A percentile compares a stretch with the other conserved stretches of the same genome.
Evolutionary conservation across 92 coral and sea anemone species (phyloP).

Genomic region (Palythoa grandiflora): DNA sequence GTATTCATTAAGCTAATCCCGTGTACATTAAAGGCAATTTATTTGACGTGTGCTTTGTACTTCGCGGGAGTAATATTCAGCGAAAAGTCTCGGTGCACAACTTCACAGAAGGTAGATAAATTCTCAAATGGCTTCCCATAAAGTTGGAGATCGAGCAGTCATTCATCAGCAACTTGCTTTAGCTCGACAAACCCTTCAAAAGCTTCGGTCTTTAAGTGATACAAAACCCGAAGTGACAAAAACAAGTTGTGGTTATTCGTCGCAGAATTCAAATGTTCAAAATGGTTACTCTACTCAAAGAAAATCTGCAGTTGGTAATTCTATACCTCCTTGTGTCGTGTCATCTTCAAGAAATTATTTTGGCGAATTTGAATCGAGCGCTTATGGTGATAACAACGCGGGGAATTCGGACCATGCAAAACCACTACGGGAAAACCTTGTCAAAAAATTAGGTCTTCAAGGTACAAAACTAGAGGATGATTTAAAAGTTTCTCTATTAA

Average conservation of each 20-base stretch:
- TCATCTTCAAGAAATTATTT: background rate
- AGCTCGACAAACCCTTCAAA: constrained; percentile 78
- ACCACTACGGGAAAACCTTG: constrained; percentile 79
- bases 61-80: constrained; percentile 22
- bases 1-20: constrained; percentile 15
- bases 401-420: constrained; percentile 20
- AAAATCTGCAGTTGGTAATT: background rate
- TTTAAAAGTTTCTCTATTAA: constrained; percentile 75
- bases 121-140: constrained; percentile 55
- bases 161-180: constrained; percentile 77
- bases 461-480: constrained; percentile 87
- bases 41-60: constrained; percentile 17
- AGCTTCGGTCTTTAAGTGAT: constrained; percentile 69
- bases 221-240: constrained; percentile 41
- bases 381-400: background rate
- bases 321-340: background rate
- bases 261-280: constrained; percentile 18
- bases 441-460: constrained; percentile 74
- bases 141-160: constrained; percentile 65
- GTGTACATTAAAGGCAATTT: background rate
- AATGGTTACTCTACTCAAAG: constrained; percentile 2
- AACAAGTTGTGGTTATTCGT: constrained; percentile 19
- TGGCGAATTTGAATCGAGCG: background rate
- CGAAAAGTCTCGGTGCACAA: background rate
- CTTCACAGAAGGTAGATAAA: background rate